Evolutionary conservation across 35 echinoderm and acorn worm species (phyloP), one percentile per base, ranked within the genome.

Genomic region (Heliocidaris erythrogramma): DNA sequence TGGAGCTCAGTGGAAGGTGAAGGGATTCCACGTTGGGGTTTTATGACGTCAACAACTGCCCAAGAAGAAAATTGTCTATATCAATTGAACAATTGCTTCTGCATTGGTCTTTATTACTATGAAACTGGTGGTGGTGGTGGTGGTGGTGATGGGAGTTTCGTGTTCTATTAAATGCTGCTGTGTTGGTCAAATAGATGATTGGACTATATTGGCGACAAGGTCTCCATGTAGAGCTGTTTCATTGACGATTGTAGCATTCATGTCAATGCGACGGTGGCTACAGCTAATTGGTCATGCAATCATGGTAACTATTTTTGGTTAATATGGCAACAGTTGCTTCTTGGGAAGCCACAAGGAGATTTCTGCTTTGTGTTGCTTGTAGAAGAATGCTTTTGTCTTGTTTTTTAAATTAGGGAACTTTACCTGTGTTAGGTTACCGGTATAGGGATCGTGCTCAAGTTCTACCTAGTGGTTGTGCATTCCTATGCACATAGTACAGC

Each of bases 41-140:
- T 78, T 78, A 78, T 78, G 65, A 78, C 65, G 65, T 78, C 65
- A 78, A n/a, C 65, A 17, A 78, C 65, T 78, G 65, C 65, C 65
- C 65, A 78, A 78, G 65, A 78, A 78, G 65, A 78, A 78, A 78
- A 78, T 78, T 78, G 65, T 27, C 65, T 78, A 27, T 78, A 78
- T 78, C 21, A 78, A 78, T 78, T 78, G 65, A 78, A 78, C 21
- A 78, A 78, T 78, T 78, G 65, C 65, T 78, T n/a, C 65, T 78
- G 14, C 27, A 78, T 78, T 78, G 65, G 65, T 78, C 65, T 78
- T 78, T n/a, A 78, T 78, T 78, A 78, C 65, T 78, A 78, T 78
- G 65, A 27, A 78, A 21, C 65, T 78, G 65, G 65, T 78, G 27
- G 65, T 78, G 8, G 65, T 42, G 35, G 35, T 78, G 65, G 65